A percentile compares a stretch with the other conserved stretches of the same genome.
Conservation (phyloP, 2,113 vertebrate species). For the Gasterosteus aculeatus region DNA sequence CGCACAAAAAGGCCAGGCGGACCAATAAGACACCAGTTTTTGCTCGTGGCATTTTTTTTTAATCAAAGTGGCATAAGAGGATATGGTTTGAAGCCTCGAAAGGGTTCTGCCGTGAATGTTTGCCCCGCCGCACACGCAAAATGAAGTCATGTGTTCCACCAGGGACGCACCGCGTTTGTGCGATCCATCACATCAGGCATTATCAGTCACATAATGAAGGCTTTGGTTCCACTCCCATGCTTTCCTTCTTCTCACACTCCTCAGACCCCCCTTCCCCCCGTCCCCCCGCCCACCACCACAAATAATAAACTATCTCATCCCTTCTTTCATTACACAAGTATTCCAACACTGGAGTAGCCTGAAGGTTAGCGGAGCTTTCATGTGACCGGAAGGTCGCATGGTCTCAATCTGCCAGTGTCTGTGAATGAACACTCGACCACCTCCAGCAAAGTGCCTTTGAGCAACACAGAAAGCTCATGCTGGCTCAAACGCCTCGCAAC, state of each 20-base stretch:
- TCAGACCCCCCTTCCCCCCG: conserved; percentile 6
- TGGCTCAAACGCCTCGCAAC: conserved; percentile 2
- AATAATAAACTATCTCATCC: conserved; percentile 66
- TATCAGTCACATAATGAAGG: conserved; percentile 66
- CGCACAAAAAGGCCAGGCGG: conserved; percentile 56
- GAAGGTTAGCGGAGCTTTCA: conserved; percentile 58
- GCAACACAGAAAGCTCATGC: neutral
- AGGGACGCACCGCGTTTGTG: conserved; percentile 43
- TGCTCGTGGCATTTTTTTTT: conserved; percentile 26
- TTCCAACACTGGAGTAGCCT: conserved; percentile 44
- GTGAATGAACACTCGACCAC: conserved; percentile 15
- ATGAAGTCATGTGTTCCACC: conserved; percentile 65
- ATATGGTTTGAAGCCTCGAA: conserved; percentile 15
- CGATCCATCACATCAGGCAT: conserved; percentile 66
- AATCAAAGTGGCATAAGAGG: conserved; percentile 38
- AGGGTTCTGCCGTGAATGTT: conserved; percentile 32
- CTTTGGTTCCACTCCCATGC: conserved; percentile 64
- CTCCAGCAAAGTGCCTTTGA: conserved; percentile 10
- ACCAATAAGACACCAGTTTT: conserved; percentile 41
- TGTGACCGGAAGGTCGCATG: conserved; percentile 38
- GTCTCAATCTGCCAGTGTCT: conserved; percentile 39
- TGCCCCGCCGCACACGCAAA: conserved; percentile 59
- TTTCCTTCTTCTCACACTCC: conserved; percentile 51
- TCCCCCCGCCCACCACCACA: neutral
- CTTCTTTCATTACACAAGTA: conserved; percentile 65